Percentiles rank a stretch among this genome's conserved stretches.
phyloP scores from a whole-genome alignment of 1,140 invertebrate genomes.

The Helicoverpa armigera region DNA sequence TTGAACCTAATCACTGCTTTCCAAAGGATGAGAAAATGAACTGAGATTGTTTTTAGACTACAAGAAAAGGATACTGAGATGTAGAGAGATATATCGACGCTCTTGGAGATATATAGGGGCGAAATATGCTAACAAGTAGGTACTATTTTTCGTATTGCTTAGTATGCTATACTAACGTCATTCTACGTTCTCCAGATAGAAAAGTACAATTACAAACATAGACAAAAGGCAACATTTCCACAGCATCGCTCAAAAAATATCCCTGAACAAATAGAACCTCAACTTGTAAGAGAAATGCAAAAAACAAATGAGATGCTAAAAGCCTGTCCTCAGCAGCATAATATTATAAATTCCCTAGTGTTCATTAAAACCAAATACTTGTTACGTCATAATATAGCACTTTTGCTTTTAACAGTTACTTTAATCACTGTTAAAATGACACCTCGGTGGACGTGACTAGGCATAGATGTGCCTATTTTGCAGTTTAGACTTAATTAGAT shows the following conservation, averaged over 20 bases:
- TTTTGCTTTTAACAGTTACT: constrained; percentile 24
- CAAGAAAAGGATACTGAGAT: no score
- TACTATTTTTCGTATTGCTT: neutral
- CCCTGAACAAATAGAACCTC: neutral
- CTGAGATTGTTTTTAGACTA: no score
- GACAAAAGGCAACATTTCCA: no score
- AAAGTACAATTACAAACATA: no score
- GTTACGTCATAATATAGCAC: constrained; percentile 11
- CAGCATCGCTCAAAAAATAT: no score
- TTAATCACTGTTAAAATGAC: constrained; percentile 32
- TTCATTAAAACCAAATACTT: constrained; percentile 35
- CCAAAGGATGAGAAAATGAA: no score
- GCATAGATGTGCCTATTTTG: constrained; percentile 36
- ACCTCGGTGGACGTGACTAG: constrained; percentile 2
- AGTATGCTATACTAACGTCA: no score
- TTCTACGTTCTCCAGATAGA: no score
- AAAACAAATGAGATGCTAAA: neutral
- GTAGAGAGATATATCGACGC: no score
- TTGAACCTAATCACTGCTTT: no score
- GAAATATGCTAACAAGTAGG: no score
- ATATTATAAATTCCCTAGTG: neutral
- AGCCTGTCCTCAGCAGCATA: neutral
- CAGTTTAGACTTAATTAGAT: constrained; percentile 49
- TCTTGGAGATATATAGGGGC: no score
- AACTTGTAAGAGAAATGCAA: neutral